Conservation (phyloP, 2,113 vertebrate genomes). For the Baryphthengus martii region DNA sequence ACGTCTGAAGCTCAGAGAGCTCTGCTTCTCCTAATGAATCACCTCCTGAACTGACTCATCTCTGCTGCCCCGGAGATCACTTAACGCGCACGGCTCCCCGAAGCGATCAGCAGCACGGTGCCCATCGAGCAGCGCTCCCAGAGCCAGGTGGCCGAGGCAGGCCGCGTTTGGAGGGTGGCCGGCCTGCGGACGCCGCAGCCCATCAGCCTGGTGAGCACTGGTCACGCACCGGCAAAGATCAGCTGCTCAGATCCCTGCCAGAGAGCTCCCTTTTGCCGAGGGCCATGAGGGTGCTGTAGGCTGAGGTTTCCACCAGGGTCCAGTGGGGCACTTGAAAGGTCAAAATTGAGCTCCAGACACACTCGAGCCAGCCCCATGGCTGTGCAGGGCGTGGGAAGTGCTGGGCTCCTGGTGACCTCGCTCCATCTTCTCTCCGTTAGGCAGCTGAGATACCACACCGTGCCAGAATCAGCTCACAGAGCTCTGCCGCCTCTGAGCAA, state of each 20-base stretch:
- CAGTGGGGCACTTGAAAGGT: not conserved
- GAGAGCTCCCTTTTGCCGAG: not conserved
- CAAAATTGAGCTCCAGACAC: not conserved
- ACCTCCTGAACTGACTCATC: not conserved
- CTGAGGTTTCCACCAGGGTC: not conserved
- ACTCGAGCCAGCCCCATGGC: not conserved
- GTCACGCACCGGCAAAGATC: not conserved
- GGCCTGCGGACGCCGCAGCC: not conserved
- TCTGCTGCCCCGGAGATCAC: not conserved
- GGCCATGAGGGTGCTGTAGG: accelerated
- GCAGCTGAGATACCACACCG: not conserved
- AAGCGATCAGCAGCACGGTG: not conserved
- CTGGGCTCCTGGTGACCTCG: not conserved
- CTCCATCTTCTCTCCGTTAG: not conserved
- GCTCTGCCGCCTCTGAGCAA: not conserved
- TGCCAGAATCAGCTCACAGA: not conserved
- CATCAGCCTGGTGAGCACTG: not conserved
- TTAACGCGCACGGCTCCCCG: accelerated
- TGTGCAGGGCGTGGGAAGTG: not conserved
- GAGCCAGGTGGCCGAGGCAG: not conserved
- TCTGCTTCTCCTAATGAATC: not conserved
- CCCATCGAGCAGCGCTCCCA: not conserved
- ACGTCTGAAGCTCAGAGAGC: not conserved
- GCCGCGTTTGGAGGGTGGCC: not conserved
- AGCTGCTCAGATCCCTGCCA: accelerated